Evolutionary conservation across 2,888 invertebrate genomes (phyloP).

Genomic region (Nomada ruficornis): DNA sequence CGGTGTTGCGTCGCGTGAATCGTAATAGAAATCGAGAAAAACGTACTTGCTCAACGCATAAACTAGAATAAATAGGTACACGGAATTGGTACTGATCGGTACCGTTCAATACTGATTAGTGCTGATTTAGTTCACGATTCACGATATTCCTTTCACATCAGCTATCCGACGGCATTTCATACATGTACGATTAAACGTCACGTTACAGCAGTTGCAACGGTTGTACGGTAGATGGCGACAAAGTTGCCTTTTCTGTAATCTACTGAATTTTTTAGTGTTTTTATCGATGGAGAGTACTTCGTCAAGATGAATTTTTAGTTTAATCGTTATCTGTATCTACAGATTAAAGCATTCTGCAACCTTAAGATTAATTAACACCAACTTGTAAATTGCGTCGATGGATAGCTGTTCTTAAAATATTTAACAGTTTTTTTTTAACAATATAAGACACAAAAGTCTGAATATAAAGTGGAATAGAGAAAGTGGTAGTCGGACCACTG

Average conservation of each 20-base stretch:
- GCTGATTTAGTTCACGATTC: conserved; percentile 34
- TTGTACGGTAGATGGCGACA: conserved; percentile 23
- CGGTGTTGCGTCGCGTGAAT: conserved; percentile 6
- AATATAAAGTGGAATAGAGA: no score
- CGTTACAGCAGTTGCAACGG: not conserved
- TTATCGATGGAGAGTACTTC: not conserved
- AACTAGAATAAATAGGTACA: not conserved
- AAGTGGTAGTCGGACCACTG: not conserved
- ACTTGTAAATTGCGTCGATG: no score
- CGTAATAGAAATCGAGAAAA: conserved; percentile 1
- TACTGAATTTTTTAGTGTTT: not conserved
- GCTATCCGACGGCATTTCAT: not conserved
- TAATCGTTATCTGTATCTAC: not conserved
- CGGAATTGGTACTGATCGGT: conserved; percentile 7
- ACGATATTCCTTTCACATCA: conserved; percentile 5
- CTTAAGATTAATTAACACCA: no score
- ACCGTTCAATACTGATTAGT: conserved; percentile 23
- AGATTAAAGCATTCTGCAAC: not conserved
- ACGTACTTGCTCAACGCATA: not conserved
- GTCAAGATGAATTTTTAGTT: not conserved
- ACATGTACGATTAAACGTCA: not conserved
- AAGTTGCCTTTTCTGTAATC: not conserved
- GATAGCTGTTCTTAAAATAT: no score
- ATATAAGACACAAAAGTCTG: no score
- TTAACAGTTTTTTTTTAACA: no score